Evolutionary conservation across 2,888 invertebrate genomes (phyloP).

Genomic region (Mylabris sibirica): DNA sequence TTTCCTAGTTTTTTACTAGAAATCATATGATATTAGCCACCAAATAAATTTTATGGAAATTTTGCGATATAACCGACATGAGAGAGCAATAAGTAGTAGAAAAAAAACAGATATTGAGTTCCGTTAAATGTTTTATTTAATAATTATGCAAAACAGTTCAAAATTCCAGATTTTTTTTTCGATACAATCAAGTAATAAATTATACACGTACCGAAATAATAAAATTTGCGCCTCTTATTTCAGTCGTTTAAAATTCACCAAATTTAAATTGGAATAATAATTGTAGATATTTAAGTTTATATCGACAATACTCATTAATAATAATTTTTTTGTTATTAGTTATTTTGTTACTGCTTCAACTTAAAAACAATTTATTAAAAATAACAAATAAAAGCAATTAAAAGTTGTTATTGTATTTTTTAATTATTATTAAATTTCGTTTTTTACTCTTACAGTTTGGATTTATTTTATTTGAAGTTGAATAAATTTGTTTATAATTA

Average conservation of each 20-base stretch:
- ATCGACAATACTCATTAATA: constrained; percentile 21
- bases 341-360: neutral
- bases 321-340: neutral
- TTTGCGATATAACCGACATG: neutral
- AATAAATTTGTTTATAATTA: constrained; percentile 19
- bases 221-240: neutral
- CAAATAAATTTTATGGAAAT: constrained; percentile 25
- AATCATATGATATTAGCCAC: neutral
- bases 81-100: neutral
- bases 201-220: constrained; percentile 8
- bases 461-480: neutral
- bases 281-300: neutral
- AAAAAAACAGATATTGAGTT: neutral
- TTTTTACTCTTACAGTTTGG: neutral
- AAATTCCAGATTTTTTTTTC: neutral
- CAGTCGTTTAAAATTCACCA: neutral
- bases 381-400: constrained; percentile 23
- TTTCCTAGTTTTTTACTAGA: constrained; percentile 15
- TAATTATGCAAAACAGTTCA: neutral
- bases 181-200: constrained; percentile 16
- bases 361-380: constrained; percentile 15
- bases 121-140: neutral
- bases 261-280: neutral
- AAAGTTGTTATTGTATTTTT: constrained; percentile 17
- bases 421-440: constrained; percentile 16